These are phyloP conservation scores for Cylloceria caligata DNA, from an alignment of 2,888 invertebrate genomes.

Conservation along the genomic window DNA sequence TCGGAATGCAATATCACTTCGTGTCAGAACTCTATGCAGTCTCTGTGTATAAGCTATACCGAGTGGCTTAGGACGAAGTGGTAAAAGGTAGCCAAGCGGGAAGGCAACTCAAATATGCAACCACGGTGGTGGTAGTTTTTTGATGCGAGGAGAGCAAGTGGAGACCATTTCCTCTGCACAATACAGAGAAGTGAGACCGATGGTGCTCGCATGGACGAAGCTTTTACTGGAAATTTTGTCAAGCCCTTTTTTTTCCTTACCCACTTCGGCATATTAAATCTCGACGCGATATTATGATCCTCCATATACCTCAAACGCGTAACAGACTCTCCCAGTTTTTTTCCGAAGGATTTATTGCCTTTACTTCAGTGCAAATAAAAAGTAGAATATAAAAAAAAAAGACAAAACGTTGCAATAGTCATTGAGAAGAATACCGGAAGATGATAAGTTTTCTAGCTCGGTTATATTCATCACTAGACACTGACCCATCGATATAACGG, in stretches of 20 bases:
- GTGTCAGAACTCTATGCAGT: constrained; percentile 18
- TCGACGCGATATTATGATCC: neutral
- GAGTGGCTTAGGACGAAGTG: neutral
- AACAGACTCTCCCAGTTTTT: constrained; percentile 20
- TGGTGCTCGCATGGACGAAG: neutral
- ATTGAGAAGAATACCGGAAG: constrained; percentile 3
- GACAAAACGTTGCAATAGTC: constrained; percentile 8
- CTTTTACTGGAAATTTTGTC: constrained; percentile 51
- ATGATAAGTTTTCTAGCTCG: constrained; percentile 12
- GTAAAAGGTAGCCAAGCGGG: constrained; percentile 31
- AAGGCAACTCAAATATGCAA: constrained; percentile 44
- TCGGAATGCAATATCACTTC: constrained; percentile 12
- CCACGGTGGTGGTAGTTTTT: constrained; percentile 22
- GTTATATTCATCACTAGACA: neutral
- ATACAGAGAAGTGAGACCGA: neutral
- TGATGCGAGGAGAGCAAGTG: constrained; percentile 36
- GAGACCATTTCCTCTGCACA: neutral
- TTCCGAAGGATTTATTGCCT: constrained; percentile 30
- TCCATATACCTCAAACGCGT: neutral
- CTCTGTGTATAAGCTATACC: neutral
- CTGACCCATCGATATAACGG: constrained; percentile 28
- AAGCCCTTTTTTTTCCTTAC: constrained; percentile 25
- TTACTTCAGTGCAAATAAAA: neutral
- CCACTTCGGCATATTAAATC: constrained; percentile 46
- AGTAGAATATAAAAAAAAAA: neutral